Base-by-base conservation (phyloP, 2,888 invertebrate genomes). In the Troides oblongomaculatus region DNA sequence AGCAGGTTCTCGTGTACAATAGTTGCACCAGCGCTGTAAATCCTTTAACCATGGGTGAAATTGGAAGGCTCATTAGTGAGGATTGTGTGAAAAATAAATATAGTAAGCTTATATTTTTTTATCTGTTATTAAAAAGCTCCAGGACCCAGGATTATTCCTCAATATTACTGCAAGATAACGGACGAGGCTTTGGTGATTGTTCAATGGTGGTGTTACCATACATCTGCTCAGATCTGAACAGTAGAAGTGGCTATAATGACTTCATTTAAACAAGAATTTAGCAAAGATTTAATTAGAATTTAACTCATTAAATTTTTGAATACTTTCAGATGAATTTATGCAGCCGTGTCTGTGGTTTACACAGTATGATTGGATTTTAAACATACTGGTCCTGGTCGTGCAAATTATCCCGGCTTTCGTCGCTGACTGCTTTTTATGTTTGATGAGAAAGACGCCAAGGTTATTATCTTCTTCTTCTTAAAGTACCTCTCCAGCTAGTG, bases 1-100 rank as follows among this genome's bases (percentile, higher is more conserved):
- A 74, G 74, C 74, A 81, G 18, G 70, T 83, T 0, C 68, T 73
- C 6, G 76, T 86, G 0, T 86, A 81, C 67, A 84, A 84, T 53
- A 74, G 77, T 56, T 79, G 84, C 60, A 82, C 79, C 2, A 81
- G 83, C 64, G 73, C 70, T 0, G 77, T 77, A 14, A 86, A 86
- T 64, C 84, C 85, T 1, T 36, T 84, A 2, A 73, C 65, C 2
- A 3, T 78, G n/a, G 70, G 63, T 6, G 58, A 62, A 2, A 1
- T 80, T 0, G 0, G 74, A 0, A 12, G 30, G 0, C 57, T 76
- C 0, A 69, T 74, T 5, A 75, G 75, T 17, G 75, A 72, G 66
- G 73, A 78, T 39, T 73, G 78, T 4, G 30, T 74, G 10, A 80
- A 78, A 72, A 64, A 78, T 64, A 77, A 76, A 64, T 73, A 78